A percentile compares a stretch with the other conserved stretches of the same genome.
Conservation (phyloP, 1,140 invertebrate genomes). For the Lepidotrigona ventralis region DNA sequence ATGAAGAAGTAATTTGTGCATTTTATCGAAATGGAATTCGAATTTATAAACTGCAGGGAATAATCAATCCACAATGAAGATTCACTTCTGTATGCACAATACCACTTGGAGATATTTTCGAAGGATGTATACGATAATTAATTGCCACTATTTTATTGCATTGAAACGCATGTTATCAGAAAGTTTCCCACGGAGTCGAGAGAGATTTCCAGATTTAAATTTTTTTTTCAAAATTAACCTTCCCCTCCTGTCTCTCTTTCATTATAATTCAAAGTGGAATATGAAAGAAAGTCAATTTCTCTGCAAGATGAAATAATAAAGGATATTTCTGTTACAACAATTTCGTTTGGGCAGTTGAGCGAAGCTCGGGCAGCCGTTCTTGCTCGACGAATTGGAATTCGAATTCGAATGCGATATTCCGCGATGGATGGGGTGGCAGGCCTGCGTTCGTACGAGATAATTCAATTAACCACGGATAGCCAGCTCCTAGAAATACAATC, state of each 20-base stretch:
- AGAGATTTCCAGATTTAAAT: too few species aligned
- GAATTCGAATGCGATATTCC: conserved; percentile 29
- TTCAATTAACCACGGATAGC: conserved; percentile 55
- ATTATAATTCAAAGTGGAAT: background rate
- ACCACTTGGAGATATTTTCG: too few species aligned
- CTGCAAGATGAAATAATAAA: background rate
- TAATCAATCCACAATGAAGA: too few species aligned
- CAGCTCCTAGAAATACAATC: conserved; percentile 54
- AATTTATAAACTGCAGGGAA: too few species aligned
- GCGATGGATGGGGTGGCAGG: background rate
- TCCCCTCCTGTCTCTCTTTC: too few species aligned
- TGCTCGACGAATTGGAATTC: background rate
- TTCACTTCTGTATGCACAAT: too few species aligned
- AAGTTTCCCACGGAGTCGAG: too few species aligned
- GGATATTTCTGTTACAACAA: background rate
- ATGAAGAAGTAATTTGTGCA: too few species aligned
- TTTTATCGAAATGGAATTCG: too few species aligned
- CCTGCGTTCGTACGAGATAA: conserved; percentile 43
- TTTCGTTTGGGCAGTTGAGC: background rate
- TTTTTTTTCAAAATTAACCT: background rate
- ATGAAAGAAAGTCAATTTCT: background rate
- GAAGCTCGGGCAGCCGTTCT: background rate
- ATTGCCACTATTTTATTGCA: too few species aligned
- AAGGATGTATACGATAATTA: too few species aligned
- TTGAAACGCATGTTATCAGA: too few species aligned